Percentiles rank a stretch among this genome's conserved stretches.
Conservation (phyloP, 2,797 vertebrate species). For the Sebastes taczanowskii region DNA sequence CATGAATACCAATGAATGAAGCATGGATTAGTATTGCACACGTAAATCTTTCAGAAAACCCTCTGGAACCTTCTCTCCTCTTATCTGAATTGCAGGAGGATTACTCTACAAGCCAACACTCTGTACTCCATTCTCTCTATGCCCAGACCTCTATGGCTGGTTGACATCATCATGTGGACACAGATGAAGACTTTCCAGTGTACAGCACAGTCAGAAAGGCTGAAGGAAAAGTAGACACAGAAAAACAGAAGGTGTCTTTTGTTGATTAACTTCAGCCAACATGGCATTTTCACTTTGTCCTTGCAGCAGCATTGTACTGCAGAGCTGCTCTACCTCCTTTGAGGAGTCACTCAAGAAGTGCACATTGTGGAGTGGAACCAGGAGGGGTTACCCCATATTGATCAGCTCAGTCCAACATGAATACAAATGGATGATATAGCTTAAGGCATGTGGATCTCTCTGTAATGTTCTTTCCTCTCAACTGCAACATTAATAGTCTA, state of each 20-base stretch:
- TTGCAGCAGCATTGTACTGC: neutral
- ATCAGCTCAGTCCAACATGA: conserved; percentile 28
- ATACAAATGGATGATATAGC: conserved; percentile 40
- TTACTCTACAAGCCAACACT: neutral
- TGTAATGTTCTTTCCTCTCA: neutral
- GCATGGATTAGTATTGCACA: conserved; percentile 32
- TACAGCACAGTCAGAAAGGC: neutral
- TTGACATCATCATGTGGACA: neutral
- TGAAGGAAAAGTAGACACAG: neutral
- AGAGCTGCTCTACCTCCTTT: neutral
- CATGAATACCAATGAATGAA: conserved; percentile 51
- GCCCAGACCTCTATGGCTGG: neutral
- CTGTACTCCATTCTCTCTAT: neutral
- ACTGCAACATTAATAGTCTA: neutral
- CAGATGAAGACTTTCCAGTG: neutral
- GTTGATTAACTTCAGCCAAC: neutral
- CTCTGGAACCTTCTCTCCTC: conserved; percentile 22
- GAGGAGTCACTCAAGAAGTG: neutral
- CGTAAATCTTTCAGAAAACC: conserved; percentile 33
- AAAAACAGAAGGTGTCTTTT: neutral
- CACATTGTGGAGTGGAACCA: neutral
- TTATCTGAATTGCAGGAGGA: conserved; percentile 28
- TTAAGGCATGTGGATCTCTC: conserved; percentile 1
- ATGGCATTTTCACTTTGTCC: neutral
- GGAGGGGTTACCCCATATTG: conserved; percentile 25